Evolutionary conservation across 2,113 vertebrate genomes (phyloP).

Genomic region (Oncorhynchus gorbuscha): DNA sequence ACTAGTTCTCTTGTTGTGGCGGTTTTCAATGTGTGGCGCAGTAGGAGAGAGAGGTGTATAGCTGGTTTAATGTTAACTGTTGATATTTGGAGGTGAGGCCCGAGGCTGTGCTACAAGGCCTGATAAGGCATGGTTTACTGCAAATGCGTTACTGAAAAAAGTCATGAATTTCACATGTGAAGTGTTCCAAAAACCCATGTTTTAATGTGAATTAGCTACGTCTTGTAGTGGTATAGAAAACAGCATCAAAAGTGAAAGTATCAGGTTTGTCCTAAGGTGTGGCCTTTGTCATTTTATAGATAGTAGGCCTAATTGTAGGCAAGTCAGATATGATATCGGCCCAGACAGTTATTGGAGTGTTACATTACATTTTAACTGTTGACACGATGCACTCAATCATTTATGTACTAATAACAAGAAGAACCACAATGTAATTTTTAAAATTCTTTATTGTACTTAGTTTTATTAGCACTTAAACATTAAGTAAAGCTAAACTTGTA

Average conservation of each 20-base stretch:
- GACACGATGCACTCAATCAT: not conserved
- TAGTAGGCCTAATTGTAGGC: too few relatives aligned
- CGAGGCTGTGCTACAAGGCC: not conserved
- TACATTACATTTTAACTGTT: not conserved
- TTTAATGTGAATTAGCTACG: too few relatives aligned
- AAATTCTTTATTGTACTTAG: not conserved
- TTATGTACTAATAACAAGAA: not conserved
- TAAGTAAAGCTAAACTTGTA: not conserved
- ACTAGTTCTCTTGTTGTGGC: not conserved
- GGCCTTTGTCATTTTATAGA: too few relatives aligned
- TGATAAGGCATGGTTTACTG: slow-evolving; percentile 28
- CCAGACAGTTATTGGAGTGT: not conserved
- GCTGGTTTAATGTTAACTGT: slow-evolving; percentile 69
- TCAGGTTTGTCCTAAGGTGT: too few relatives aligned
- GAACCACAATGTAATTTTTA: not conserved
- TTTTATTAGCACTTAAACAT: slow-evolving; percentile 10
- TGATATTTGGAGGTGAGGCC: slow-evolving; percentile 27
- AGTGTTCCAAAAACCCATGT: too few relatives aligned
- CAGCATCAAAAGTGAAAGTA: too few relatives aligned
- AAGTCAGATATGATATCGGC: too few relatives aligned
- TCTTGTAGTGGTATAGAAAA: too few relatives aligned
- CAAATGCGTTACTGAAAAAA: too few relatives aligned
- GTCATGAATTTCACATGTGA: too few relatives aligned
- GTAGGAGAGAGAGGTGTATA: slow-evolving; percentile 5
- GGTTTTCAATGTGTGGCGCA: not conserved